Percentiles rank a stretch among this genome's conserved stretches.
Conservation (phyloP, 2,888 invertebrate genomes). For the Melangyna quadrimaculata region DNA sequence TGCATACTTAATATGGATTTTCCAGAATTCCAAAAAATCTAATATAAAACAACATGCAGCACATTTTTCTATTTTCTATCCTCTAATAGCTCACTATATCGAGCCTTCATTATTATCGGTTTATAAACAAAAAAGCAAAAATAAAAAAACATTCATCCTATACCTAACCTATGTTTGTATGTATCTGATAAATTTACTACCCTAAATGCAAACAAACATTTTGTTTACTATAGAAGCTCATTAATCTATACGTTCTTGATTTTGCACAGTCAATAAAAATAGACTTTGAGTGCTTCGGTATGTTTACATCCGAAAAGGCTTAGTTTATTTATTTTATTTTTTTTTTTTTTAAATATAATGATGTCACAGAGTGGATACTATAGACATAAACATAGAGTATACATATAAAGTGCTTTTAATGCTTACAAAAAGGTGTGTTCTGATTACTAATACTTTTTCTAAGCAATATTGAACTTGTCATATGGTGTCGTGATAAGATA, state of each 20-base stretch:
- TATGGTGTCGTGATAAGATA: not conserved
- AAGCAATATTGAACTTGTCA: not conserved
- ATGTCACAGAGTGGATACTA: too few species aligned
- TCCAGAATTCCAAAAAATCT: not conserved
- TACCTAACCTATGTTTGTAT: too few species aligned
- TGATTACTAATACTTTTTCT: not conserved
- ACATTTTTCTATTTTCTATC: not conserved
- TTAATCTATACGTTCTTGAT: not conserved
- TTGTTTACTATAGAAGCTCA: not conserved
- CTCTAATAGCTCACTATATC: not conserved
- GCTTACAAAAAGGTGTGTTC: not conserved
- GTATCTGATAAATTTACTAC: not conserved
- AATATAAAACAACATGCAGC: not conserved
- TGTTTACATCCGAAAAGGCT: conserved; percentile 9
- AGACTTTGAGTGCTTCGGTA: conserved; percentile 5
- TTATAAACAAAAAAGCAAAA: not conserved
- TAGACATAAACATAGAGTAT: too few species aligned
- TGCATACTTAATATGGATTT: too few species aligned
- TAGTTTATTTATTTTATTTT: not conserved
- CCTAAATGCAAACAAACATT: not conserved
- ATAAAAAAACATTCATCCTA: not conserved
- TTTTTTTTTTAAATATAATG: not conserved
- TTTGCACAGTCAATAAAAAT: not conserved
- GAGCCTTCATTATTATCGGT: not conserved
- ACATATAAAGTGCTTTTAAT: not conserved